Evolutionary conservation across 1,140 invertebrate genomes (phyloP).

Genomic region (Drosophila seguyi): DNA sequence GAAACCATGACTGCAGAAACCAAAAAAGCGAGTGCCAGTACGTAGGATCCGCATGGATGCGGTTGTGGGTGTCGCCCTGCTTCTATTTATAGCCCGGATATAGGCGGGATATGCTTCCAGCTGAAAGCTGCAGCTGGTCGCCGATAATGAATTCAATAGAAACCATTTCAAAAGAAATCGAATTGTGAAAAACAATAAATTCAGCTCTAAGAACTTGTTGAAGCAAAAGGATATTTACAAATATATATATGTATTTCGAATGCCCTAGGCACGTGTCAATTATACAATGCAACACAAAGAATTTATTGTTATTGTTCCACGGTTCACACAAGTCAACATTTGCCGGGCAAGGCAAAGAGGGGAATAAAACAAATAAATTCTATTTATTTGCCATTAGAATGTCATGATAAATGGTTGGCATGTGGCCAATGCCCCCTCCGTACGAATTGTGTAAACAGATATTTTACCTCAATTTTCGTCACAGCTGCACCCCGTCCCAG

Average conservation of each 20-base stretch:
- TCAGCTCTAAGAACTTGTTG: constrained; percentile 13
- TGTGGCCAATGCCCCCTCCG: not conserved
- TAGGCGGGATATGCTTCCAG: not conserved
- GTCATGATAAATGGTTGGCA: constrained; percentile 43
- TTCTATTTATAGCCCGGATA: constrained; percentile 33
- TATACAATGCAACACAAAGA: constrained; percentile 31
- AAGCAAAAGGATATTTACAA: constrained; percentile 9
- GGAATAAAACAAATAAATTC: constrained; percentile 24
- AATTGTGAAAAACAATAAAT: constrained; percentile 49
- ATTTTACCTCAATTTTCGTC: constrained; percentile 41
- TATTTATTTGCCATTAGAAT: constrained; percentile 48
- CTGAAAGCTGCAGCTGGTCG: constrained; percentile 22
- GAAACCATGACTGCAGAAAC: constrained; percentile 49
- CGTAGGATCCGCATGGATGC: constrained; percentile 4
- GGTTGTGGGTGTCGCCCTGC: constrained; percentile 6
- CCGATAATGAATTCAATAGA: constrained; percentile 59
- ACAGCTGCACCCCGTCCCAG: constrained; percentile 19
- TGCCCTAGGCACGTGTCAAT: constrained; percentile 26
- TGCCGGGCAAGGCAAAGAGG: not conserved
- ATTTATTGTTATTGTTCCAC: constrained; percentile 42
- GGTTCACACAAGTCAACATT: constrained; percentile 38
- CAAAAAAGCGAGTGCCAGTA: constrained; percentile 26
- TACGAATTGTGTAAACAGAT: constrained; percentile 28
- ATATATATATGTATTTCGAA: constrained; percentile 11
- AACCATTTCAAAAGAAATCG: constrained; percentile 44